phyloP scores from a whole-genome alignment of 2,113 vertebrate genomes.

The Thryonomys swinderianus region DNA sequence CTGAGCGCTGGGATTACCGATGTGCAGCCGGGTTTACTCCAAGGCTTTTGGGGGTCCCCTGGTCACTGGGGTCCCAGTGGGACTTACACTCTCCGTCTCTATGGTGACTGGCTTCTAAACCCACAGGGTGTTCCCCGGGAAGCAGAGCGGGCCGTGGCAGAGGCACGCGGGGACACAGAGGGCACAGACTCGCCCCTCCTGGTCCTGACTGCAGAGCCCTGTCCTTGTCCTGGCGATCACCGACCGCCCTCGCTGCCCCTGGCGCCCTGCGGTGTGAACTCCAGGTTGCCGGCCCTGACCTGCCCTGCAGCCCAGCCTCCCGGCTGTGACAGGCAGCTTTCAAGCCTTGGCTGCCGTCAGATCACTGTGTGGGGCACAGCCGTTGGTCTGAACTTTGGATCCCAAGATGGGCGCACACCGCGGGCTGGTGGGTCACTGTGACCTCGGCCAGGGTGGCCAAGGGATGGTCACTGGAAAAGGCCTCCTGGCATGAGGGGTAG shows the following conservation, averaged over 20 bases:
- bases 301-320: neutral
- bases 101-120: neutral
- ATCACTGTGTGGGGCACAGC: conserved; percentile 48
- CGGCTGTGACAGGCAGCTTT: conserved; percentile 31
- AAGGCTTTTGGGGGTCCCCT: neutral
- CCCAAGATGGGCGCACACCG: conserved; percentile 77
- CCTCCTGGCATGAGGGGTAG: neutral
- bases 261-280: neutral
- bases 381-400: conserved; percentile 86
- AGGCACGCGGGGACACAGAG: neutral
- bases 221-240: neutral
- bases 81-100: accelerated
- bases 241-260: neutral
- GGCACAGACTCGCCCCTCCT: neutral
- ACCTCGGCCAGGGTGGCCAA: neutral
- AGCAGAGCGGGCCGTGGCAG: neutral
- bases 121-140: neutral
- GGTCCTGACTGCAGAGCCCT: neutral
- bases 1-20: too few relatives aligned
- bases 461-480: neutral
- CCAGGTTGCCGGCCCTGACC: neutral
- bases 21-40: neutral
- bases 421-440: neutral
- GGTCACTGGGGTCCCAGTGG: neutral
- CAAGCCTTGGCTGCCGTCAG: conserved; percentile 5